Evolutionary conservation across 64 coral and sea anemone species (phyloP).

Genomic region (Platygyra sinensis): DNA sequence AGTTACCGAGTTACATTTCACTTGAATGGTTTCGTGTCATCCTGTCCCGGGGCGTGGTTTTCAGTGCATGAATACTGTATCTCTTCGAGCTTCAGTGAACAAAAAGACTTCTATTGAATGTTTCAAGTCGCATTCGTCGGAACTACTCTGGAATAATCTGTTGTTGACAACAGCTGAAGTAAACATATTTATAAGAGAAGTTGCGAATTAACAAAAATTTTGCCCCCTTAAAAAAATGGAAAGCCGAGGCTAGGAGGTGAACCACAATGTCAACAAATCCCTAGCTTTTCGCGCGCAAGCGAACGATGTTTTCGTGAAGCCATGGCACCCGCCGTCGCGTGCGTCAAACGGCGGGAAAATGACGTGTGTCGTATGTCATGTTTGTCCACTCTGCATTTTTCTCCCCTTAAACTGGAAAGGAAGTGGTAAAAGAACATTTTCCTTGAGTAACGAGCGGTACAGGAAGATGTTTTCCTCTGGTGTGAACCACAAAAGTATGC

Average conservation of each 20-base stretch:
- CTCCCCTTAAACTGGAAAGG: background rate
- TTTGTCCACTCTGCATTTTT: constrained; percentile 28
- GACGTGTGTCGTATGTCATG: constrained; percentile 12
- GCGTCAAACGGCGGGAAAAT: constrained; percentile 54
- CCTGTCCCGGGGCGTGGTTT: background rate
- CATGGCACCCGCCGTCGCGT: background rate
- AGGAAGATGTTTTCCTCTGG: background rate
- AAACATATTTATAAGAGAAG: background rate
- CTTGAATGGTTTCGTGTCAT: background rate
- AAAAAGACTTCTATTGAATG: background rate
- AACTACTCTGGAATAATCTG: too few species aligned
- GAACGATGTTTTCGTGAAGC: background rate
- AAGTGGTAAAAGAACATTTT: background rate
- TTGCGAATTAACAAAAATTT: background rate
- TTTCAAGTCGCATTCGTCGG: too few species aligned
- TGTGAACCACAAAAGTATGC: background rate
- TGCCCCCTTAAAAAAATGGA: background rate
- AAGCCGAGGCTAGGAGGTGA: background rate
- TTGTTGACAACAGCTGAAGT: background rate
- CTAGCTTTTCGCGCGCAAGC: background rate
- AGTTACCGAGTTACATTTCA: background rate
- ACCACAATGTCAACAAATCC: background rate
- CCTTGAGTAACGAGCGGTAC: background rate
- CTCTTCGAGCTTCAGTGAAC: background rate
- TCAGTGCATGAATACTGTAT: background rate